These are phyloP conservation scores for Pyrgus malvae DNA, from an alignment of 2,888 invertebrate genomes.

Conservation along the genomic window DNA sequence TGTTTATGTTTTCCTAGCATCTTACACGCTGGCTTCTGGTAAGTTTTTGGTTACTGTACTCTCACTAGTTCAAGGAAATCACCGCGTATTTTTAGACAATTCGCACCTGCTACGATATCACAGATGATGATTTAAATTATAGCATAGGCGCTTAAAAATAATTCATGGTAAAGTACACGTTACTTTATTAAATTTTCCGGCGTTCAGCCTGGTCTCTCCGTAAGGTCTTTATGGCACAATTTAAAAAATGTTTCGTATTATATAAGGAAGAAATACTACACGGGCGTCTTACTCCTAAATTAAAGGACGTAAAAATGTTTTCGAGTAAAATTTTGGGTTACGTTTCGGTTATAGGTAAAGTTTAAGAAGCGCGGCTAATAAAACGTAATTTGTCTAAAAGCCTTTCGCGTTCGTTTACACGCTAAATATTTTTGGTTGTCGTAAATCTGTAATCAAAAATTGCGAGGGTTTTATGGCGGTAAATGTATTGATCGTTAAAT, in stretches of 20 bases:
- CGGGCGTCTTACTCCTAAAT: constrained; percentile 53
- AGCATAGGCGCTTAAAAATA: constrained; percentile 46
- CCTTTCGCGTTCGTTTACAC: constrained; percentile 49
- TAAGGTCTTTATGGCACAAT: constrained; percentile 69
- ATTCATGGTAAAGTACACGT: constrained; percentile 65
- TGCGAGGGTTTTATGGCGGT: constrained; percentile 1
- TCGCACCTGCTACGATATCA: background rate
- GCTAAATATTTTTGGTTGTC: constrained; percentile 19
- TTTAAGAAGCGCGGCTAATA: constrained; percentile 44
- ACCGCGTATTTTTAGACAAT: constrained; percentile 35
- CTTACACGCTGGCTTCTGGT: constrained; percentile 13
- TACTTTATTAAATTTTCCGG: constrained; percentile 72
- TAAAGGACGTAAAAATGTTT: constrained; percentile 50
- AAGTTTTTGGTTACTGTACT: constrained; percentile 1
- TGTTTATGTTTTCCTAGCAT: constrained; percentile 17
- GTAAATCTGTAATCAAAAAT: constrained; percentile 16
- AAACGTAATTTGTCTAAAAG: constrained; percentile 32
- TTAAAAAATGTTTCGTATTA: constrained; percentile 70
- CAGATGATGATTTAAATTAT: constrained; percentile 7
- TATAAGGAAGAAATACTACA: constrained; percentile 62
- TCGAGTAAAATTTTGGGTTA: constrained; percentile 11
- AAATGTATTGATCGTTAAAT: constrained; percentile 1
- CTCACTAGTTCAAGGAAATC: constrained; percentile 28
- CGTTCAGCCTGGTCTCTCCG: constrained; percentile 56
- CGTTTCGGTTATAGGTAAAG: constrained; percentile 12